Evolutionary conservation across 2,888 invertebrate genomes (phyloP).

Genomic region (Drosophila phalerata): DNA sequence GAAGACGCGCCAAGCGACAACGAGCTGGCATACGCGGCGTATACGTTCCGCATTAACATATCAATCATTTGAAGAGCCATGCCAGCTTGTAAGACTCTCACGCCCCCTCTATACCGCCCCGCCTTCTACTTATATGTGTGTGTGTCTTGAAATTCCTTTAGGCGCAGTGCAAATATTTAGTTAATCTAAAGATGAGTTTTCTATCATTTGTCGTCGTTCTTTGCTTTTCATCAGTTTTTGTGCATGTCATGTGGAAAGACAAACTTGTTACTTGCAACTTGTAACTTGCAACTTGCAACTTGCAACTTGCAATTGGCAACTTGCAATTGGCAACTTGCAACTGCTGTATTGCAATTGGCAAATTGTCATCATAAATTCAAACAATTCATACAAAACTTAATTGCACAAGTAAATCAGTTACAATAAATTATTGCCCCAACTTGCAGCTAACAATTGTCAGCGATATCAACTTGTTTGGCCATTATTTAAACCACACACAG

Average conservation of each 20-base stretch:
- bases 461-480: slow-evolving; percentile 67
- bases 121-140: background rate
- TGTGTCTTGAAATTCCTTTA: slow-evolving; percentile 20
- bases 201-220: slow-evolving; percentile 15
- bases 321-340: slow-evolving; percentile 41
- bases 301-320: slow-evolving; percentile 39
- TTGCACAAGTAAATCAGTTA: slow-evolving; percentile 55
- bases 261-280: slow-evolving; percentile 2
- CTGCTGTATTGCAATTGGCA: slow-evolving; percentile 39
- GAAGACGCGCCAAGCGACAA: slow-evolving; percentile 17
- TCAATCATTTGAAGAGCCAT: slow-evolving; percentile 69
- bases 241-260: background rate
- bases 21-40: slow-evolving; percentile 47
- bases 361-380: slow-evolving; percentile 55
- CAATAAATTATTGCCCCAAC: slow-evolving; percentile 76
- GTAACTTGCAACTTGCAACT: slow-evolving; percentile 31
- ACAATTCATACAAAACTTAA: slow-evolving; percentile 68
- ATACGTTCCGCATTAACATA: slow-evolving; percentile 76
- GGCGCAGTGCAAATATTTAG: slow-evolving; percentile 66
- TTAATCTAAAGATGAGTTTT: slow-evolving; percentile 62
- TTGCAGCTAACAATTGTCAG: slow-evolving; percentile 77
- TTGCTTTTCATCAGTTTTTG: slow-evolving; percentile 34
- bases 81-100: slow-evolving; percentile 10
- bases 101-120: background rate
- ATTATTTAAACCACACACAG: slow-evolving; percentile 50